phyloP scores from a whole-genome alignment of 23 tunicate genomes.

The Styela clava region DNA sequence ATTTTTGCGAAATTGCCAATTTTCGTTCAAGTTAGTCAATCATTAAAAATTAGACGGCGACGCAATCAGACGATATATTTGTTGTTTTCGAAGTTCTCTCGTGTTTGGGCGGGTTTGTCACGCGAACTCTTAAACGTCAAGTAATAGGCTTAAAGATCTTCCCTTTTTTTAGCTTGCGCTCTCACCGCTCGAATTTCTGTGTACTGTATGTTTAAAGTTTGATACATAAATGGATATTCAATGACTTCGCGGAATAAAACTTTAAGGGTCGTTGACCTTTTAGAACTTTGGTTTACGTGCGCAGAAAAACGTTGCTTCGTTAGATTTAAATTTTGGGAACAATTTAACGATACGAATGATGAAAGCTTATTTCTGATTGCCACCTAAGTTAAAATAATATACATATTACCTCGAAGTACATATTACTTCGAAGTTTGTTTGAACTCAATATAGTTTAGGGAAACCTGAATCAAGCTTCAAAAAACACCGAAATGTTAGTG shows the following conservation, averaged over 20 bases:
- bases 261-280: neutral
- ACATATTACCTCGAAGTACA: too few species aligned
- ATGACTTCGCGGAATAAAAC: neutral
- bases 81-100: conserved; percentile 7
- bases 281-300: neutral
- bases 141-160: neutral
- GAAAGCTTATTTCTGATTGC: too few species aligned
- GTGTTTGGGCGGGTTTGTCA: conserved; percentile 7
- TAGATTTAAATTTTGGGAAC: too few species aligned
- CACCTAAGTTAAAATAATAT: too few species aligned
- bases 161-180: neutral
- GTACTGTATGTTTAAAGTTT: neutral
- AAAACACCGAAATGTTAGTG: too few species aligned
- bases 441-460: too few species aligned
- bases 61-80: conserved; percentile 5
- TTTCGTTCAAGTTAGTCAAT: neutral
- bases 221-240: neutral
- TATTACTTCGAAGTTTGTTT: too few species aligned
- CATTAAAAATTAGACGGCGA: conserved; percentile 9
- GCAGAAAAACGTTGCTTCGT: neutral
- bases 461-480: too few species aligned
- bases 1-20: neutral
- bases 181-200: neutral
- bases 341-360: too few species aligned
- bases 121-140: conserved; percentile 4